A percentile compares a stretch with the other conserved stretches of the same genome.
These are phyloP conservation scores for Catharus ustulatus DNA, from an alignment of 2,797 vertebrate genomes.

Conservation along the genomic window DNA sequence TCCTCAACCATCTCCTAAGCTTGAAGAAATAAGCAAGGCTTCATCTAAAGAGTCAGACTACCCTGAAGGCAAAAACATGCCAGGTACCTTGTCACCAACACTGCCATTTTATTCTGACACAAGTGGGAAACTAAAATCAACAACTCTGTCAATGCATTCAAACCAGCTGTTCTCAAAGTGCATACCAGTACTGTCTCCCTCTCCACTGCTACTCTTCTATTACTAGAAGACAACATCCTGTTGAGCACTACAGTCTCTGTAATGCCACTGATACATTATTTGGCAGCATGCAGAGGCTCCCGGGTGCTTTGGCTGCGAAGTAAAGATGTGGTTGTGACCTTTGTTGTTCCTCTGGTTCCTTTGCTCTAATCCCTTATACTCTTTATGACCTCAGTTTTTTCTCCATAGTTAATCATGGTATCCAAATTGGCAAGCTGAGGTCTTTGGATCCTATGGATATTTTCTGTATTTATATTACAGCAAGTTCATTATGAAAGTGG, in stretches of 20 bases:
- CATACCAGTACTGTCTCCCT: neutral
- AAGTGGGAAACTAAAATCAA: neutral
- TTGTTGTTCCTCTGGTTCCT: neutral
- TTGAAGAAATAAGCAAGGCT: conserved; percentile 80
- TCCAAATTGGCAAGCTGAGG: neutral
- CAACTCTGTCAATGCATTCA: neutral
- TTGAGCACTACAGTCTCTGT: neutral
- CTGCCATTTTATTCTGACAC: neutral
- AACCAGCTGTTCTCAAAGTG: neutral
- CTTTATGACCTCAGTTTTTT: neutral
- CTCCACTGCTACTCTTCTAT: neutral
- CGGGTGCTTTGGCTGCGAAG: neutral
- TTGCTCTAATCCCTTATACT: neutral
- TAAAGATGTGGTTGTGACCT: neutral
- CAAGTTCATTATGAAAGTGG: neutral
- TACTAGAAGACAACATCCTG: neutral
- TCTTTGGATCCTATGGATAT: neutral
- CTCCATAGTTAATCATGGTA: neutral
- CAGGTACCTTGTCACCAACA: conserved; percentile 60
- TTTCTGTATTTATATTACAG: neutral
- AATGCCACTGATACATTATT: neutral
- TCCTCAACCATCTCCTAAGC: conserved; percentile 84
- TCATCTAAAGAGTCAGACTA: conserved; percentile 61
- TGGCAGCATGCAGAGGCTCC: neutral
- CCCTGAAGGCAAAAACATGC: conserved; percentile 42